phyloP scores from a whole-genome alignment of 2,888 invertebrate genomes.

The Caenorhabditis angaria region DNA sequence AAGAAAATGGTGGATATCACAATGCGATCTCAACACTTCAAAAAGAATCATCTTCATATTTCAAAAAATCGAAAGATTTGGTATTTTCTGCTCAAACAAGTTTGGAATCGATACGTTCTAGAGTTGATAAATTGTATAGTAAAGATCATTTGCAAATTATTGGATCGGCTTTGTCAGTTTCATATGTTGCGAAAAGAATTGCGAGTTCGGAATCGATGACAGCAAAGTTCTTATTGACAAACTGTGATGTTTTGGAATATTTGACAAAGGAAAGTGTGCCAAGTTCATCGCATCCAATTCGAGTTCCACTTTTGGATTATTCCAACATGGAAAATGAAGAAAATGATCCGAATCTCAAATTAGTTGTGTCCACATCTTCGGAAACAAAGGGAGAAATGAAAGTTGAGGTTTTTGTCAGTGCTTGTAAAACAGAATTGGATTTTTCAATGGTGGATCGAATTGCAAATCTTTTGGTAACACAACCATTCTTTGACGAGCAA shows the following conservation, averaged over 20 bases:
- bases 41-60: slow-evolving; percentile 38
- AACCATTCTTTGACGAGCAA: slow-evolving; percentile 47
- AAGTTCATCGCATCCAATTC: neutral
- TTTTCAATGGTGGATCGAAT: slow-evolving; percentile 63
- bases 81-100: slow-evolving; percentile 30
- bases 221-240: slow-evolving; percentile 39
- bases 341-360: slow-evolving; percentile 41
- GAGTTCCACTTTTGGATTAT: slow-evolving; percentile 41
- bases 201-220: slow-evolving; percentile 14
- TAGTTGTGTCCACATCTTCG: slow-evolving; percentile 21
- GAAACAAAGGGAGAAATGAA: slow-evolving; percentile 24
- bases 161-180: slow-evolving; percentile 39
- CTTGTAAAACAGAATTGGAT: slow-evolving; percentile 62
- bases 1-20: slow-evolving; percentile 37
- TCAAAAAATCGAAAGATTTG: slow-evolving; percentile 29
- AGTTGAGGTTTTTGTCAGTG: slow-evolving; percentile 38
- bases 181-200: slow-evolving; percentile 30
- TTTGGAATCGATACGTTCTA: slow-evolving; percentile 23
- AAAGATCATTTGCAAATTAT: slow-evolving; percentile 56
- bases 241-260: slow-evolving; percentile 52
- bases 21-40: slow-evolving; percentile 33
- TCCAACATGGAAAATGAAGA: slow-evolving; percentile 41
- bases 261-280: slow-evolving; percentile 43
- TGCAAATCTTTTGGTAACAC: slow-evolving; percentile 38
- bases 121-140: slow-evolving; percentile 34